Evolutionary conservation across 2,113 vertebrate species (phyloP).

Genomic region (Tauraco erythrolophus): DNA sequence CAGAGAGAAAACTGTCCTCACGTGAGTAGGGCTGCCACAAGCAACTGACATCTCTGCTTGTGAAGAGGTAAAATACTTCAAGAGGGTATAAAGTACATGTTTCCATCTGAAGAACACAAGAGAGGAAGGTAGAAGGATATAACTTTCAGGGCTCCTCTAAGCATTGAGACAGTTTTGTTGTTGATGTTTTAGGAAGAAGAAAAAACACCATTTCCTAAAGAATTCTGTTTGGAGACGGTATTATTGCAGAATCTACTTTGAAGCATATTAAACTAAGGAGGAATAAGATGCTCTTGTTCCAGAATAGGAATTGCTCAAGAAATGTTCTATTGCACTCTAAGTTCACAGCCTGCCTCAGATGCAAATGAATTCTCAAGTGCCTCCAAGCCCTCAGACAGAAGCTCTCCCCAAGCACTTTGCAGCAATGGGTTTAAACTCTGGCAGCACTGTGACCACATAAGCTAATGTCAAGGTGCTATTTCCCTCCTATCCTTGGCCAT

Average conservation of each 20-base stretch:
- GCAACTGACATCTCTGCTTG: not conserved
- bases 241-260: not conserved
- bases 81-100: not conserved
- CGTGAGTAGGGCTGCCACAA: not conserved
- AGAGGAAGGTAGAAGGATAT: not conserved
- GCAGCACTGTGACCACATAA: not conserved
- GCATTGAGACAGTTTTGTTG: not conserved
- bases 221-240: slow-evolving; percentile 21
- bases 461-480: slow-evolving; percentile 3
- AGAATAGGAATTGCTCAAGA: slow-evolving; percentile 6
- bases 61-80: not conserved
- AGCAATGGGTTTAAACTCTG: not conserved
- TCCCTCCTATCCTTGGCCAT: not conserved
- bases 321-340: not conserved
- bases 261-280: slow-evolving; percentile 27
- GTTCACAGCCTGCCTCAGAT: slow-evolving; percentile 34
- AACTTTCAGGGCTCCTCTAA: not conserved
- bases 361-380: slow-evolving; percentile 43
- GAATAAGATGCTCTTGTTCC: not conserved
- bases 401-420: slow-evolving; percentile 7
- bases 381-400: not conserved
- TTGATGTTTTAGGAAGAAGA: not conserved
- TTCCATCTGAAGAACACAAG: not conserved
- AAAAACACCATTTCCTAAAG: not conserved
- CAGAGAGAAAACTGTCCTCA: not conserved